Evolutionary conservation across 2,888 invertebrate genomes (phyloP), one percentile per base, ranked within the genome.

Genomic region (Lycia hirtaria): DNA sequence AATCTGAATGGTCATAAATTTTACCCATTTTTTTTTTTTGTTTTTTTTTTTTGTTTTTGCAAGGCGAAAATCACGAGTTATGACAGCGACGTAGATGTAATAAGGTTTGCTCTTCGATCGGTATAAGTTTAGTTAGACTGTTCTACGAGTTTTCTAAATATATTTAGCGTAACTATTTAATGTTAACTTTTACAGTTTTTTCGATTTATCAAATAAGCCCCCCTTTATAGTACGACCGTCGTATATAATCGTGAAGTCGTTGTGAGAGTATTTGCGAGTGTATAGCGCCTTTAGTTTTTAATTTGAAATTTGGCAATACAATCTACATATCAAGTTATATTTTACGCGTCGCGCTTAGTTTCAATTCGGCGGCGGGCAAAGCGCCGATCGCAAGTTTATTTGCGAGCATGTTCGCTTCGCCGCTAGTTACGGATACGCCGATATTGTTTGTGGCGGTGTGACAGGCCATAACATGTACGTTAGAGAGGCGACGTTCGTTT

Each of bases 151-250:
- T 83, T 73, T 76, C 80, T 81, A 79, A 81, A 81, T 78, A 69
- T 86, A 87, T 80, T 81, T 85, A 86, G 83, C 76, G 68, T 78
- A 82, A 80, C 78, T 79, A n/a, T n/a, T n/a, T n/a, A 85, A 88
- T 83, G 81, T 83, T 87, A 84, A 84, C 76, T 68, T 72, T 76
- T 77, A 79, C 78, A 78, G 69, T 81, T 80, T 71, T 77, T 73
- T 69, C 71, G 54, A 75, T 68, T 52, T 80, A 72, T 76, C 73
- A 66, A n/a, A 43, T 79, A 76, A 78, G 78, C 77, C 76, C 78
- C 69, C n/a, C n/a, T 19, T 71, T 71, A 49, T 64, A 74, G 71
- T 69, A 70, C 72, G 72, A 73, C 67, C 61, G 69, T 69, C 66
- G 61, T 71, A 59, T 68, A 67, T 68, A 67, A 69, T 69, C 57